Evolutionary conservation across 2,113 vertebrate species (phyloP).

Genomic region (Lethenteron reissneri): DNA sequence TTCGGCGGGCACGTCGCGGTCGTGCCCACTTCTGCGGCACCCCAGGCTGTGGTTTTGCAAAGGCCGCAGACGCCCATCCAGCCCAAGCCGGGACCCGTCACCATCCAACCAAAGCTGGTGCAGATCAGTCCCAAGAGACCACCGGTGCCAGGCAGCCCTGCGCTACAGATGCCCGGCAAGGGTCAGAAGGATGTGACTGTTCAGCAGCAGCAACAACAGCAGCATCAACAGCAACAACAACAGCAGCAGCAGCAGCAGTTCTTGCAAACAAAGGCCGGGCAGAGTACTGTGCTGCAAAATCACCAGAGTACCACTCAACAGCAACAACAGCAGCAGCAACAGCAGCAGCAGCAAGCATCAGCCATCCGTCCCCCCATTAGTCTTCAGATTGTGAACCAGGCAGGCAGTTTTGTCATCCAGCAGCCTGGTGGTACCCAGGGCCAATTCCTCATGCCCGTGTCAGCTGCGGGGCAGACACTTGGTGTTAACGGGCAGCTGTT

Average conservation of each 20-base stretch:
- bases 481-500: neutral
- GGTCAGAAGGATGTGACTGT: constrained; percentile 44
- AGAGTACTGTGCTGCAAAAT: constrained; percentile 49
- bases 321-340: constrained; percentile 16
- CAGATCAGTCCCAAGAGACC: constrained; percentile 29
- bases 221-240: constrained; percentile 49
- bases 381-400: constrained; percentile 64
- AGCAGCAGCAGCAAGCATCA: constrained; percentile 23
- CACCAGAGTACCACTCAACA: constrained; percentile 16
- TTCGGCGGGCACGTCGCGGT: no score
- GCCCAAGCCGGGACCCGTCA: constrained; percentile 53
- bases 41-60: constrained; percentile 17
- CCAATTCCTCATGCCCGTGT: constrained; percentile 50
- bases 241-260: constrained; percentile 60
- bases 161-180: constrained; percentile 20
- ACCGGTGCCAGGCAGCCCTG: neutral
- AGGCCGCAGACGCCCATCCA: constrained; percentile 82
- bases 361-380: constrained; percentile 58
- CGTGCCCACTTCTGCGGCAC: no score
- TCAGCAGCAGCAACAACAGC: constrained; percentile 37
- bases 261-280: constrained; percentile 51
- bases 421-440: constrained; percentile 58
- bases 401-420: constrained; percentile 72
- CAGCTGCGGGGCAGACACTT: constrained; percentile 1
- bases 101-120: constrained; percentile 61